Evolutionary conservation across 1,140 invertebrate genomes (phyloP).

Genomic region (Drosophila persimilis): DNA sequence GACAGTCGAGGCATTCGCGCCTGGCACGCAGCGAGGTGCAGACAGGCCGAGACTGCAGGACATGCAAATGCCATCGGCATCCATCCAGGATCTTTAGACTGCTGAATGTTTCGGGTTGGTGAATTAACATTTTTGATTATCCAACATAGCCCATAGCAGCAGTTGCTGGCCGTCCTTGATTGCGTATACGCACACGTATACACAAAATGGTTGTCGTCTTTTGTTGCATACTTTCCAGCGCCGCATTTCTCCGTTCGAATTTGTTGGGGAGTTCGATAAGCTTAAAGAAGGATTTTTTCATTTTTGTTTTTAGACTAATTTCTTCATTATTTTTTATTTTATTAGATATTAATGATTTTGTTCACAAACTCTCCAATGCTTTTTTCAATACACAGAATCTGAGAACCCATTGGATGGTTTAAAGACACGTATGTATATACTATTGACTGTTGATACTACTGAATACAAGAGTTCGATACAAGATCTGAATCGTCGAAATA

Average conservation of each 20-base stretch:
- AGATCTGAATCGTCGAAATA: too few species aligned
- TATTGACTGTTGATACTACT: too few species aligned
- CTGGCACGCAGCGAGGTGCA: constrained; percentile 48
- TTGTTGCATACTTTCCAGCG: constrained; percentile 40
- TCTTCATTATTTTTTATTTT: too few species aligned
- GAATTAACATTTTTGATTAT: constrained; percentile 55
- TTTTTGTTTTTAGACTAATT: too few species aligned
- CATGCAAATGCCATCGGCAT: constrained; percentile 7
- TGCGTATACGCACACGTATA: constrained; percentile 37
- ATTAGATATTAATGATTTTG: too few species aligned
- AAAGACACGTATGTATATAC: too few species aligned
- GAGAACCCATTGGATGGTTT: too few species aligned
- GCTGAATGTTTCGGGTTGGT: constrained; percentile 13
- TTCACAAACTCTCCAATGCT: too few species aligned
- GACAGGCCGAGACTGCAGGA: constrained; percentile 40
- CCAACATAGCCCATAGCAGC: not conserved
- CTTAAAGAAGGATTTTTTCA: not conserved
- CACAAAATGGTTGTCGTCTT: constrained; percentile 1
- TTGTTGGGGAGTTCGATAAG: not conserved
- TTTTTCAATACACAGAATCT: too few species aligned
- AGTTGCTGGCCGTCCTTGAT: constrained; percentile 9
- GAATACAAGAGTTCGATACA: too few species aligned
- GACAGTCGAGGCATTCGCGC: constrained; percentile 39
- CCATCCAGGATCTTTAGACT: constrained; percentile 44
- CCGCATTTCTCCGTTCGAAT: constrained; percentile 11